phyloP scores from a whole-genome alignment of 2,888 invertebrate species.

The Noctuana brunneofusca region DNA sequence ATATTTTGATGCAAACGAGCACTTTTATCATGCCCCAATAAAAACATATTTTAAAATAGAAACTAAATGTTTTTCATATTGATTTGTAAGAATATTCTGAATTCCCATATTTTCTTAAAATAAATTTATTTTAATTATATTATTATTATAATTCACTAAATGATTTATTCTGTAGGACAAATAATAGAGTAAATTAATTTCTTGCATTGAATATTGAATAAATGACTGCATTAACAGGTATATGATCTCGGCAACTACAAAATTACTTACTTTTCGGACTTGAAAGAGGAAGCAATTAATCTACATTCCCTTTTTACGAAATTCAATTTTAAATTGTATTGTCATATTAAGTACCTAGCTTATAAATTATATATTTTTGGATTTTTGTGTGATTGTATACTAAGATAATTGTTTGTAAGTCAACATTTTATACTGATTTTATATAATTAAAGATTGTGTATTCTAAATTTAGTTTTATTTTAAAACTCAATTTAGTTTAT shows the following conservation, averaged over 20 bases:
- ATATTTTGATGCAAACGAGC: too few relatives aligned
- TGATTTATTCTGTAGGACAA: background rate
- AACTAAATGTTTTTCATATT: too few relatives aligned
- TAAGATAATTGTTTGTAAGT: slow-evolving; percentile 37
- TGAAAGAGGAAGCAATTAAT: slow-evolving; percentile 13
- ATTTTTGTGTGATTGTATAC: slow-evolving; percentile 42
- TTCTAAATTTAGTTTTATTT: slow-evolving; percentile 20
- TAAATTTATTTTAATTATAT: too few relatives aligned
- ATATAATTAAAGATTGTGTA: slow-evolving; percentile 32
- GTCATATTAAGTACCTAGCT: slow-evolving; percentile 11
- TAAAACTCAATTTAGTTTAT: background rate
- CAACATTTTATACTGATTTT: slow-evolving; percentile 32
- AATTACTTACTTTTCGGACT: background rate
- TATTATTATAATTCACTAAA: too few relatives aligned
- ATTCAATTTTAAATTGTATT: slow-evolving; percentile 15
- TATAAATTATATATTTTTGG: slow-evolving; percentile 40
- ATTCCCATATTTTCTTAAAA: too few relatives aligned
- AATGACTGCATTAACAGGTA: background rate
- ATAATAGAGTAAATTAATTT: background rate
- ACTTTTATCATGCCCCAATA: too few relatives aligned
- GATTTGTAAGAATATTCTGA: too few relatives aligned
- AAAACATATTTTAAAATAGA: too few relatives aligned
- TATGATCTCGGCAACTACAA: slow-evolving; percentile 37
- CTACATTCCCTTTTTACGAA: slow-evolving; percentile 26
- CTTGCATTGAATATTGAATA: background rate